Base-by-base conservation (phyloP, 2,888 invertebrate species). In the Xestia rhomboidea region DNA sequence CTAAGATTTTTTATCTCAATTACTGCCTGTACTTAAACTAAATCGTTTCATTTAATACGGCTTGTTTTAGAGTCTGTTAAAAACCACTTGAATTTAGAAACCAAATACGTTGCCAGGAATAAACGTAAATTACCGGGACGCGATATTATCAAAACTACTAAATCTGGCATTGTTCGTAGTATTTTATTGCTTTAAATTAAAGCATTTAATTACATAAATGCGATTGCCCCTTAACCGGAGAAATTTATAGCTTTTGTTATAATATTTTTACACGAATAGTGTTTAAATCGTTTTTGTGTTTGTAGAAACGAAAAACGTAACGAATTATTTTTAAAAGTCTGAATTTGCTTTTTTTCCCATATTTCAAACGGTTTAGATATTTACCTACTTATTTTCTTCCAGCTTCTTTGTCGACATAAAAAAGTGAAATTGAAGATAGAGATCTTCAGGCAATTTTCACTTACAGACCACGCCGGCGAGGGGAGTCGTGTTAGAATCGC, bases 201-300 rank as follows among this genome's bases (percentile, higher is more conserved):
- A 84, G n/a, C 84, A 84, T 81, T 79, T 84, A 66, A 84, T 81
- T 79, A 79, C 67, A 69, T 60, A 41, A 70, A 79, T 79, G 57
- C 34, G 60, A 79, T 68, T 84, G 62, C 80, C 62, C 38, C 68
- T 79, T 49, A 62, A 68, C n/a, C 15, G 27, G 34, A 27, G 60
- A 27, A 71, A 57, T 81, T 80, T 57, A 83, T 62, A 18, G 67
- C 21, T n/a, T 54, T 30, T 49, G n/a, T 79, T 79, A 54, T 60
- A 71, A 79, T 70, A 81, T 57, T 71, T 83, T 34, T 34, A 71
- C 80, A 81, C 62, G 72, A 81, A 84, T 21, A 24, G 2, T n/a
- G 11, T 82, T 82, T 76, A 7, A 15, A 27, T 46, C 68, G 18
- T 24, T n/a, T 54, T 54, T 68, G 24, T 2, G 21, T 34, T 54